Conservation (phyloP, 2,113 vertebrate genomes). For the Muntiacus muntjak region DNA sequence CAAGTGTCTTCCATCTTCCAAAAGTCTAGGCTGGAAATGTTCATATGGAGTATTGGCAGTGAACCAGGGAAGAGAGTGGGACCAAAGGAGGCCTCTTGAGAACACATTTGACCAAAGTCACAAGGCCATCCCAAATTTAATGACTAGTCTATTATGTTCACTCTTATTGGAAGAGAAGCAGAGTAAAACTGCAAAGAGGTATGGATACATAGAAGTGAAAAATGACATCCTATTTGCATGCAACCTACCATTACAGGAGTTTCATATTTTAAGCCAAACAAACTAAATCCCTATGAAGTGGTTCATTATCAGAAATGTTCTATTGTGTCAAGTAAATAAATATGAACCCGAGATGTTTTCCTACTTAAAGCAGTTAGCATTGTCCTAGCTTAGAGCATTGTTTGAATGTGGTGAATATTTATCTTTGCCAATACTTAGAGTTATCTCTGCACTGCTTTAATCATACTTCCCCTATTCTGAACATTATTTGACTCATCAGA, state of each 20-base stretch:
- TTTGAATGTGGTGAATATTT: conserved; percentile 14
- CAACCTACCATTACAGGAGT: background rate
- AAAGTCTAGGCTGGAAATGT: background rate
- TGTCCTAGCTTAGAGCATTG: background rate
- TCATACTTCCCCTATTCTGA: background rate
- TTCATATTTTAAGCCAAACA: background rate
- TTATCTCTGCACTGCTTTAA: background rate
- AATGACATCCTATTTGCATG: background rate
- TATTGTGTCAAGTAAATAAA: background rate
- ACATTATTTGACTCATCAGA: conserved; percentile 14
- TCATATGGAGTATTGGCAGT: background rate
- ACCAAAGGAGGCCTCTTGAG: background rate
- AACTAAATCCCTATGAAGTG: background rate
- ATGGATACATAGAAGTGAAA: background rate
- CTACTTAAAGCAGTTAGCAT: background rate
- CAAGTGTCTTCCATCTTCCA: background rate
- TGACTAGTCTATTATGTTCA: background rate
- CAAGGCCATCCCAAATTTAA: background rate
- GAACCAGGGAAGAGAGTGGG: background rate
- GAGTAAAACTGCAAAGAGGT: background rate
- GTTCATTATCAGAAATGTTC: background rate
- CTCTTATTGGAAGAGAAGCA: background rate
- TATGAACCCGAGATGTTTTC: background rate
- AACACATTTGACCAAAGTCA: background rate
- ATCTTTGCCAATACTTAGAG: conserved; percentile 4